A percentile compares a stretch with the other conserved stretches of the same genome.
Evolutionary conservation across 2,113 vertebrate genomes (phyloP).

Genomic region (Grammomys dolichurus): DNA sequence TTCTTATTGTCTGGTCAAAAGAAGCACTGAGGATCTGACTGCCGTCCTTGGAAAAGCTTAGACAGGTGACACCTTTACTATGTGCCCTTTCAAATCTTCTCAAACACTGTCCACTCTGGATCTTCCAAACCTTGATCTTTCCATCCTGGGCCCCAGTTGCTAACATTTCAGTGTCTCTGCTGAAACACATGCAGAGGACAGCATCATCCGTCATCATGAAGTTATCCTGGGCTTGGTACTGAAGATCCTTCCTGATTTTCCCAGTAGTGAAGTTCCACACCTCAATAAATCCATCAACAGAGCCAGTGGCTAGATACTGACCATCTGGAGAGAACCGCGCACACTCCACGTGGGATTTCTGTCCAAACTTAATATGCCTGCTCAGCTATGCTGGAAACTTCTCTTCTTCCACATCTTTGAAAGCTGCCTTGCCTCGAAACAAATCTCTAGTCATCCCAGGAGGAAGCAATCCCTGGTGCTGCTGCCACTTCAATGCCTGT

Average conservation of each 20-base stretch:
- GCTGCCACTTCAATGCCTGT: slow-evolving; percentile 99
- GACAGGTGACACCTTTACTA: slow-evolving; percentile 97
- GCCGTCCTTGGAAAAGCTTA: slow-evolving; percentile 98
- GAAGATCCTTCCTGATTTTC: slow-evolving; percentile 99
- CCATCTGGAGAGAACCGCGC: slow-evolving; percentile 98
- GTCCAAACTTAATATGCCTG: slow-evolving; percentile 99
- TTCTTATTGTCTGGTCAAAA: slow-evolving; percentile 98
- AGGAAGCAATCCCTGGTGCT: slow-evolving; percentile 97
- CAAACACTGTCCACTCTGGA: slow-evolving; percentile 98
- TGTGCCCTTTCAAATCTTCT: slow-evolving; percentile 97
- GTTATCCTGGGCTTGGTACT: slow-evolving; percentile 99
- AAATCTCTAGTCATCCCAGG: slow-evolving; percentile 99
- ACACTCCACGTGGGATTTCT: slow-evolving; percentile 99
- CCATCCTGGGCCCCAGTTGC: slow-evolving; percentile 98
- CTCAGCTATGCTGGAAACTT: slow-evolving; percentile 97
- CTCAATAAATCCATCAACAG: slow-evolving; percentile 99
- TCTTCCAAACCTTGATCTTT: slow-evolving; percentile 99
- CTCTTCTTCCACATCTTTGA: slow-evolving; percentile 99
- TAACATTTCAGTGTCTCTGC: slow-evolving; percentile 98
- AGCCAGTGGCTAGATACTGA: slow-evolving; percentile 98
- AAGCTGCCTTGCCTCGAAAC: slow-evolving; percentile 98
- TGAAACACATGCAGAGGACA: slow-evolving; percentile 98
- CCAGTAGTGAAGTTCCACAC: slow-evolving; percentile 99
- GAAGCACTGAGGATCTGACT: slow-evolving; percentile 98
- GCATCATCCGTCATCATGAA: slow-evolving; percentile 99